Evolutionary conservation across 1,140 invertebrate genomes (phyloP).

Genomic region (Meloidogyne exigua): DNA sequence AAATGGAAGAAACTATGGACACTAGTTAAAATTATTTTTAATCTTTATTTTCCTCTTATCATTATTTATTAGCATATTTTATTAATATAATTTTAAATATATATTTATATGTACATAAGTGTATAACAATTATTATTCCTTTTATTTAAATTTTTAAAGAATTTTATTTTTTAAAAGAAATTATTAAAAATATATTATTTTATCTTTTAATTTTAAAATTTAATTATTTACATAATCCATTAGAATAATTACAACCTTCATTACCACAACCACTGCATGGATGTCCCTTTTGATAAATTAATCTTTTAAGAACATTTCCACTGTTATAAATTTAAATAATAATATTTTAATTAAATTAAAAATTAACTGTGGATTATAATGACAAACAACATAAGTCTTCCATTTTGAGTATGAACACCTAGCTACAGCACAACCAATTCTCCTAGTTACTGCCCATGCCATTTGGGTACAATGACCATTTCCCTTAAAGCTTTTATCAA

Average conservation of each 20-base stretch:
- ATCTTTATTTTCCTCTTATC: not conserved
- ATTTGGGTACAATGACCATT: conserved; percentile 16
- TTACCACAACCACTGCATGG: not conserved
- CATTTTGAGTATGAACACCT: conserved; percentile 9
- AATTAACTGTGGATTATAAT: not conserved
- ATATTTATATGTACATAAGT: too few species aligned
- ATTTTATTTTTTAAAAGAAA: too few species aligned
- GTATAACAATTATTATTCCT: too few species aligned
- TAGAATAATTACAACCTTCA: not conserved
- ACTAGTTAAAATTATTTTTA: conserved; percentile 22
- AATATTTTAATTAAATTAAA: not conserved
- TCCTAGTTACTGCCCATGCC: not conserved
- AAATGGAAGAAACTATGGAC: conserved; percentile 44
- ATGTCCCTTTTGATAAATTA: conserved; percentile 3
- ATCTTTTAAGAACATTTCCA: not conserved
- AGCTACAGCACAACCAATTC: conserved; percentile 12
- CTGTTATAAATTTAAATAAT: not conserved
- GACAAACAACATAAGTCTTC: conserved; percentile 19
- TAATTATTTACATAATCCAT: not conserved
- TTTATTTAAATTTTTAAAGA: too few species aligned
- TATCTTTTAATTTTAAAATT: not conserved
- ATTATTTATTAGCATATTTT: too few species aligned
- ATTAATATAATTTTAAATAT: too few species aligned
- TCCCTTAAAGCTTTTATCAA: not conserved
- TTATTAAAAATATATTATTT: not conserved